Conservation (phyloP, 2,888 invertebrate species). For the Andrena minutula region DNA sequence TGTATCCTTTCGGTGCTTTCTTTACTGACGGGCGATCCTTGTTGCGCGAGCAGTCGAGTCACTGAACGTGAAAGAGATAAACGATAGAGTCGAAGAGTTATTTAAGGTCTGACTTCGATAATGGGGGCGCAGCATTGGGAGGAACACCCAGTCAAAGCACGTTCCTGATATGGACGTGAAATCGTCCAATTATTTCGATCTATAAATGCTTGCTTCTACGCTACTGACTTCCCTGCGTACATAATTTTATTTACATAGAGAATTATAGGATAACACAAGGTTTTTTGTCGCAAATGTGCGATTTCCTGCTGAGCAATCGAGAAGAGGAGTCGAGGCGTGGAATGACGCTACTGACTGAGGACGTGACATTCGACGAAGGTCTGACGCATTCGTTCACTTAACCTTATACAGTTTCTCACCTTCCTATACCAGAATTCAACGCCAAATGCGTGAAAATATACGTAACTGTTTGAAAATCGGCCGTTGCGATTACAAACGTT, state of each 20-base stretch:
- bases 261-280: background rate
- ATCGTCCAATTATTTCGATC: conserved; percentile 6
- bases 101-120: conserved; percentile 45
- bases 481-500: conserved; percentile 47
- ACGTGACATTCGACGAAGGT: conserved; percentile 10
- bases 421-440: conserved; percentile 30
- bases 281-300: background rate
- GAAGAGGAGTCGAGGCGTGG: background rate
- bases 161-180: conserved; percentile 24
- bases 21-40: background rate
- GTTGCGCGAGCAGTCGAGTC: background rate
- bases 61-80: conserved; percentile 31
- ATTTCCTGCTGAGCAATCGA: background rate
- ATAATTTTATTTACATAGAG: background rate
- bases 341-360: background rate
- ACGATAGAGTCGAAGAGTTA: conserved; percentile 31
- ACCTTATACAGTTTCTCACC: conserved; percentile 11
- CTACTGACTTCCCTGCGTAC: background rate
- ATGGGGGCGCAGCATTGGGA: conserved; percentile 20
- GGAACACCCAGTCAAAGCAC: conserved; percentile 23
- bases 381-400: conserved; percentile 6
- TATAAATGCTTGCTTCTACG: conserved; percentile 25
- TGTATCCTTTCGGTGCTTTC: no score
- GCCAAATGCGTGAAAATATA: conserved; percentile 13
- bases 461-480: conserved; percentile 32